A percentile compares a stretch with the other conserved stretches of the same genome.
phyloP scores from a whole-genome alignment of 2,888 invertebrate species.

The Hydriomena furcata region DNA sequence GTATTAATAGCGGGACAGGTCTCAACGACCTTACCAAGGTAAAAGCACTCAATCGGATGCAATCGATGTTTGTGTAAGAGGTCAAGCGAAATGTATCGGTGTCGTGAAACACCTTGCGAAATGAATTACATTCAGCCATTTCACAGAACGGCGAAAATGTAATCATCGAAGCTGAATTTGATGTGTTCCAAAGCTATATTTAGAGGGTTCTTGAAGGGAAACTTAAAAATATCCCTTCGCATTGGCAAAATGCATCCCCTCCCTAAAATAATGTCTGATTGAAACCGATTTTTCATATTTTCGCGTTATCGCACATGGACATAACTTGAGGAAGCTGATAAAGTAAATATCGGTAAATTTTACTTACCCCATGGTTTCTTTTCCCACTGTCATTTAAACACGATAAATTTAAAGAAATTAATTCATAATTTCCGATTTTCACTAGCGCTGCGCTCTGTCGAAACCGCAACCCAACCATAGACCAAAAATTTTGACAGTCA shows the following conservation, averaged over 20 bases:
- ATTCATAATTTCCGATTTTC: constrained; percentile 65
- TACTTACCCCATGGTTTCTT: constrained; percentile 92
- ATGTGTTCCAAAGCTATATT: constrained; percentile 14
- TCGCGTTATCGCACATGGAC: constrained; percentile 14
- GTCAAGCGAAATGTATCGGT: constrained; percentile 33
- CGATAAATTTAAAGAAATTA: constrained; percentile 66
- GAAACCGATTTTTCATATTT: constrained; percentile 51
- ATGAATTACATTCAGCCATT: constrained; percentile 6
- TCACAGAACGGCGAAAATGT: neutral
- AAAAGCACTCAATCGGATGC: constrained; percentile 69
- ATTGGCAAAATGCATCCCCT: constrained; percentile 80
- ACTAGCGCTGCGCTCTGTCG: constrained; percentile 59
- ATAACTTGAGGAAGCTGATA: constrained; percentile 28
- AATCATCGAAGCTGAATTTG: neutral
- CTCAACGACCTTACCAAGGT: constrained; percentile 65
- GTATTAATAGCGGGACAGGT: constrained; percentile 65
- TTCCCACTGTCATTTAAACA: constrained; percentile 90
- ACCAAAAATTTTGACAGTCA: constrained; percentile 34
- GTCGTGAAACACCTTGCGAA: constrained; percentile 26
- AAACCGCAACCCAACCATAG: constrained; percentile 58
- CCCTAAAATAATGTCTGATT: constrained; percentile 74
- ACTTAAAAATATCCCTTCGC: constrained; percentile 75
- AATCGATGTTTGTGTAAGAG: constrained; percentile 70
- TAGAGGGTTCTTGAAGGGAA: constrained; percentile 39
- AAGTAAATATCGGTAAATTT: constrained; percentile 22